Conservation (phyloP, 2,888 invertebrate genomes). For the Diarsia rubi region DNA sequence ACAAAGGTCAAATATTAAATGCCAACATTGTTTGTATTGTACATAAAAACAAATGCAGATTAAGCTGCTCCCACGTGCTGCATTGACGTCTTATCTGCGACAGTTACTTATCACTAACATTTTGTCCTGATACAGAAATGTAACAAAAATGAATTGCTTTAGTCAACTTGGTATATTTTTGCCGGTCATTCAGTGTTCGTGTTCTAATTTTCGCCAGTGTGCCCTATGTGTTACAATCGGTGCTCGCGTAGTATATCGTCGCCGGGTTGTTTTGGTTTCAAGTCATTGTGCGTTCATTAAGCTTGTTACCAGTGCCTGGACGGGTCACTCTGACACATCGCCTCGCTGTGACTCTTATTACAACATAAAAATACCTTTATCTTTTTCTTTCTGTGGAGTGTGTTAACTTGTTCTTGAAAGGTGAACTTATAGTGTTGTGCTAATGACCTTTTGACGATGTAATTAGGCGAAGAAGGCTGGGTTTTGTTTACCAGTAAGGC, state of each 20-base stretch:
- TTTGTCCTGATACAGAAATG: slow-evolving; percentile 39
- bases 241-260: slow-evolving; percentile 71
- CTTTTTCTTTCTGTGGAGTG: slow-evolving; percentile 15
- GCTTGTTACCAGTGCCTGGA: slow-evolving; percentile 70
- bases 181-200: not conserved
- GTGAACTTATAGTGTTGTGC: slow-evolving; percentile 31
- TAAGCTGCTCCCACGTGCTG: slow-evolving; percentile 38
- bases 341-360: slow-evolving; percentile 28
- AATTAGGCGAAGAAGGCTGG: slow-evolving; percentile 64
- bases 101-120: slow-evolving; percentile 41
- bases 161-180: slow-evolving; percentile 8
- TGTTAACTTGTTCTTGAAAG: slow-evolving; percentile 18
- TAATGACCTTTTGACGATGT: slow-evolving; percentile 65
- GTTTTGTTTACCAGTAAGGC: slow-evolving; percentile 61
- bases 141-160: slow-evolving; percentile 18
- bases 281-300: slow-evolving; percentile 78
- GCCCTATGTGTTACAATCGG: slow-evolving; percentile 65
- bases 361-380: slow-evolving; percentile 29
- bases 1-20: slow-evolving; percentile 18
- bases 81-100: slow-evolving; percentile 49
- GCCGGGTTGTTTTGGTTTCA: slow-evolving; percentile 80
- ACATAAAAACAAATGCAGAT: slow-evolving; percentile 51
- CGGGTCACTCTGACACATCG: slow-evolving; percentile 58
- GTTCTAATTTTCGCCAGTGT: slow-evolving; percentile 31
- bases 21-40: slow-evolving; percentile 16